Percentiles rank a stretch among this genome's conserved stretches.
phyloP scores from a whole-genome alignment of 1,140 invertebrate genomes.

The Bursaphelenchus mucronatus region DNA sequence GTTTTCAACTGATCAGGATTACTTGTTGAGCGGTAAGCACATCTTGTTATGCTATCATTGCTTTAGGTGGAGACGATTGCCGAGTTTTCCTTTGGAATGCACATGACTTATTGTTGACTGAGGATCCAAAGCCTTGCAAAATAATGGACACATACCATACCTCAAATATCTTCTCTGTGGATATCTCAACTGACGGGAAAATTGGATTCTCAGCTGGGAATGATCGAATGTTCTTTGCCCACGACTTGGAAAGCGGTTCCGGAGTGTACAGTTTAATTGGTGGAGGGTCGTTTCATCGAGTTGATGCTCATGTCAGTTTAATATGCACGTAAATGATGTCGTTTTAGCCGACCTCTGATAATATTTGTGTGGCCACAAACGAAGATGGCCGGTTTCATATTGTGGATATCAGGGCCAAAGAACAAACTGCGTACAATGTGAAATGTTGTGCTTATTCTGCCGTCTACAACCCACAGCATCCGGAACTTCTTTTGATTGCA shows the following conservation, averaged over 20 bases:
- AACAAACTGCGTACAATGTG: constrained; percentile 67
- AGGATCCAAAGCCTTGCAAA: constrained; percentile 63
- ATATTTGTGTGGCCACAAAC: constrained; percentile 69
- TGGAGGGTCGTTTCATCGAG: constrained; percentile 7
- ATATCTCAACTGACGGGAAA: constrained; percentile 73
- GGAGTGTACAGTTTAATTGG: background rate
- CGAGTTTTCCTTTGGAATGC: background rate
- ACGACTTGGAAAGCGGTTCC: constrained; percentile 70
- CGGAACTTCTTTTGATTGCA: constrained; percentile 76
- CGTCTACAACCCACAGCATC: constrained; percentile 80
- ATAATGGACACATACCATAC: constrained; percentile 76
- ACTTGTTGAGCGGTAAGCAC: constrained; percentile 76
- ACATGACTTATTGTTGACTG: background rate
- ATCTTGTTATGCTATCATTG: constrained; percentile 78
- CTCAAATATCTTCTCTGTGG: constrained; percentile 87
- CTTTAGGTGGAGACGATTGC: constrained; percentile 8
- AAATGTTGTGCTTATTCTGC: constrained; percentile 79
- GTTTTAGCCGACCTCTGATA: too few relatives aligned
- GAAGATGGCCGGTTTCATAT: constrained; percentile 81
- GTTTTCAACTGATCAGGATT: constrained; percentile 79
- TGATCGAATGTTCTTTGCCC: constrained; percentile 85
- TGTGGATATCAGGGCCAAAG: constrained; percentile 72
- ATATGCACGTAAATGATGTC: background rate
- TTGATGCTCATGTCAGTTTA: constrained; percentile 2
- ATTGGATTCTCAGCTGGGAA: constrained; percentile 84